phyloP scores from a whole-genome alignment of 2,888 invertebrate genomes.

The Tenodera sinensis region DNA sequence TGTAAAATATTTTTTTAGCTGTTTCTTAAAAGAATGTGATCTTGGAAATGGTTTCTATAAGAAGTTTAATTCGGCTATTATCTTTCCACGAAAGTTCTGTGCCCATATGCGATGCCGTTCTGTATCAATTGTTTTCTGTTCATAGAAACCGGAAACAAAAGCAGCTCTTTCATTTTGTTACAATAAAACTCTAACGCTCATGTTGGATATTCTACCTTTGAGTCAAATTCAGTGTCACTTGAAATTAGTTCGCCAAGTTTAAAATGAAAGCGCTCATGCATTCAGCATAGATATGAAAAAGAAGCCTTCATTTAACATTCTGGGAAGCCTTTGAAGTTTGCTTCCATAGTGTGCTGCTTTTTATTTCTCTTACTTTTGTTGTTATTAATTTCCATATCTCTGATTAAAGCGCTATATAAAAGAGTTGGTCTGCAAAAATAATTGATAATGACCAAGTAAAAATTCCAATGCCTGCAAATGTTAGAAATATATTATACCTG shows the following conservation, averaged over 20 bases:
- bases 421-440: not conserved
- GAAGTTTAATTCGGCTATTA: no score
- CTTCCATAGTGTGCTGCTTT: not conserved
- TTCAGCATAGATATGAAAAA: not conserved
- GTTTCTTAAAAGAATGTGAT: no score
- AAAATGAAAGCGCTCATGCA: not conserved
- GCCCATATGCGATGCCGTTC: no score
- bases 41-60: no score
- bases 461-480: not conserved
- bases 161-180: not conserved
- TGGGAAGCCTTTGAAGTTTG: not conserved
- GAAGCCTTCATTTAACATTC: not conserved
- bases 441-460: not conserved
- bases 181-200: not conserved
- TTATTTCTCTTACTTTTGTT: not conserved
- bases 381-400: not conserved
- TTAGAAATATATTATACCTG: not conserved
- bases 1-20: no score
- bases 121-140: not conserved
- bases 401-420: not conserved
- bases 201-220: not conserved
- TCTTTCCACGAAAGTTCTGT: no score
- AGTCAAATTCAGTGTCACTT: not conserved
- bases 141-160: not conserved
- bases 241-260: not conserved